Evolutionary conservation across 1,140 invertebrate species (phyloP).

Genomic region (Megalopta genalis): DNA sequence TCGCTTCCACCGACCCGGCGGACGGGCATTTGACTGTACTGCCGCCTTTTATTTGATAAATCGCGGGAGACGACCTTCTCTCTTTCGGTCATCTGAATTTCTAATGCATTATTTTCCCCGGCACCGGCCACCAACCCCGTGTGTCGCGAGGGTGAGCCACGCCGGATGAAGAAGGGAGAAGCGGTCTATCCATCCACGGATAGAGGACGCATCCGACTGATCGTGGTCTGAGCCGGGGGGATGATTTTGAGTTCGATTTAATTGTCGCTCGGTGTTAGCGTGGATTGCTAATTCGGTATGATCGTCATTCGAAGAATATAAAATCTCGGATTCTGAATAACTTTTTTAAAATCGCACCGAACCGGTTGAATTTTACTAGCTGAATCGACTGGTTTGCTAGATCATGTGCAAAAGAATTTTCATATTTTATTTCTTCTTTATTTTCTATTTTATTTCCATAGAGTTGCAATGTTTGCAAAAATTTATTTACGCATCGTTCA

Average conservation of each 20-base stretch:
- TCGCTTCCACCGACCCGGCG: conserved; percentile 74
- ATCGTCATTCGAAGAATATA: too few relatives aligned
- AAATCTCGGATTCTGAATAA: too few relatives aligned
- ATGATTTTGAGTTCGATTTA: background rate
- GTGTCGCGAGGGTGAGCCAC: conserved; percentile 59
- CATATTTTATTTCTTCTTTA: too few relatives aligned
- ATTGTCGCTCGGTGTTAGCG: background rate
- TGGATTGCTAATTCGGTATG: too few relatives aligned
- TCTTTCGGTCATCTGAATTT: conserved; percentile 77
- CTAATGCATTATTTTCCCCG: conserved; percentile 75
- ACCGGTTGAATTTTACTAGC: too few relatives aligned
- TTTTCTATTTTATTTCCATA: too few relatives aligned
- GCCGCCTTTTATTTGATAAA: conserved; percentile 78
- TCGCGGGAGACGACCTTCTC: conserved; percentile 67
- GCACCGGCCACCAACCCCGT: conserved; percentile 36
- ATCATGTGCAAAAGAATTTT: too few relatives aligned
- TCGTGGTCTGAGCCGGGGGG: background rate
- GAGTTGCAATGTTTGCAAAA: too few relatives aligned
- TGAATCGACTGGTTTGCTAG: too few relatives aligned
- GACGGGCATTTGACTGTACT: conserved; percentile 77
- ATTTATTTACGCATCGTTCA: too few relatives aligned
- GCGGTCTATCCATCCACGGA: background rate
- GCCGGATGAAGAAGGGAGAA: conserved; percentile 45
- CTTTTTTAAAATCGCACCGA: too few relatives aligned
- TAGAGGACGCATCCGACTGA: background rate